Conservation (phyloP, 2,797 vertebrate species). For the Lemur catta region DNA sequence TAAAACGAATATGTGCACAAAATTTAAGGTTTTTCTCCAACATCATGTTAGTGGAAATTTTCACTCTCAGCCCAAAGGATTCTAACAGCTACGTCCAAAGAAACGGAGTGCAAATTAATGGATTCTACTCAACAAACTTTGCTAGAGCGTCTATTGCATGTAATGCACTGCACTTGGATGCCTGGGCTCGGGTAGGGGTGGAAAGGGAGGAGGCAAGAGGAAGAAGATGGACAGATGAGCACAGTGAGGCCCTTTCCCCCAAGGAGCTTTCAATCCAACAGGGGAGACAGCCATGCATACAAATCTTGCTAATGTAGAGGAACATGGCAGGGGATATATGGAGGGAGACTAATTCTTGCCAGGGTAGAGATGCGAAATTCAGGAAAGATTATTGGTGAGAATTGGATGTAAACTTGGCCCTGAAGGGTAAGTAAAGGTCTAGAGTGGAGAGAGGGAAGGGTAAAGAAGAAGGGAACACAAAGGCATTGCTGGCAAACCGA, state of each 20-base stretch:
- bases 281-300: neutral
- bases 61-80: neutral
- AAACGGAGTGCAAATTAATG: neutral
- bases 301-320: neutral
- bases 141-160: neutral
- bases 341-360: neutral
- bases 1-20: neutral
- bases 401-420: neutral
- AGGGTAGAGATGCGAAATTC: neutral
- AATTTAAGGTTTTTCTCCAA: neutral
- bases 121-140: neutral
- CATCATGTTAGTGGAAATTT: neutral
- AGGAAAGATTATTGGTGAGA: neutral
- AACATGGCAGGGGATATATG: neutral
- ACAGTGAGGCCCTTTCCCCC: neutral
- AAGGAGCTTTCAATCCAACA: neutral
- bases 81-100: constrained; percentile 7
- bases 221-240: neutral
- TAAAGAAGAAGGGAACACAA: neutral
- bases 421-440: neutral
- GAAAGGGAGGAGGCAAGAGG: neutral
- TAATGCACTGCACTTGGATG: neutral
- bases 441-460: neutral
- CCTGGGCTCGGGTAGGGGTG: neutral
- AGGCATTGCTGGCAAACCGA: neutral